Evolutionary conservation across 2,113 vertebrate species (phyloP), one percentile per base, ranked within the genome.

Genomic region (Piaya cayana): DNA sequence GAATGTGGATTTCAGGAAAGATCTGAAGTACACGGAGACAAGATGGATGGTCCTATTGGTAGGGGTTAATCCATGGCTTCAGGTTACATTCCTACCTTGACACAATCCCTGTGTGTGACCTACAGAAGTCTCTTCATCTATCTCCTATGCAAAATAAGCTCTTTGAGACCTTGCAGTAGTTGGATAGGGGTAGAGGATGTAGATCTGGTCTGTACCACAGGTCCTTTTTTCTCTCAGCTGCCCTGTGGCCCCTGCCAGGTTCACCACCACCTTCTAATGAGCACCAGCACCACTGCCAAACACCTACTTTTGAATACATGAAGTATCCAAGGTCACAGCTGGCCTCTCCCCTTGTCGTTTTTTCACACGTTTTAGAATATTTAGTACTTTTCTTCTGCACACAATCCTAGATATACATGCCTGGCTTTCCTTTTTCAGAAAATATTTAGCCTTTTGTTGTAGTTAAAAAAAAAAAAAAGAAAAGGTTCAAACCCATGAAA

Each of bases 371-470:
- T 92, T 89, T 84, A 76, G 52, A 92, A 75, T 91, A 95, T 79
- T 87, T 79, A 49, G 56, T 75, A 64, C 77, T 95, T 85, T 69
- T 70, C 78, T 69, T 89, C 91, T 36, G 86, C 88, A 91, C 80
- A 88, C 72, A 95, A 60, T n/a, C 86, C 86, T 49, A 52, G 60
- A 68, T 58, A 67, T 79, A 59, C 50, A 43, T 6, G 50, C 74
- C 62, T 45, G 25, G 62, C 65, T 72, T 76, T 78, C 56, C 56
- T 64, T 86, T 84, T 14, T 76, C 62, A 82, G 74, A 90, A 93
- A 95, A 91, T 30, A 84, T 92, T 93, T 91, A 84, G 94, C 45
- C 94, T 95, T 94, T 93, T 91, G 58, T 95, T 88, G 74, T 15
- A 82, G 8, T 4, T 43, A 47, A 76, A 45, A 53, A 56, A 55